Base-by-base conservation (phyloP, 1,140 invertebrate genomes). In the Acromyrmex heyeri region DNA sequence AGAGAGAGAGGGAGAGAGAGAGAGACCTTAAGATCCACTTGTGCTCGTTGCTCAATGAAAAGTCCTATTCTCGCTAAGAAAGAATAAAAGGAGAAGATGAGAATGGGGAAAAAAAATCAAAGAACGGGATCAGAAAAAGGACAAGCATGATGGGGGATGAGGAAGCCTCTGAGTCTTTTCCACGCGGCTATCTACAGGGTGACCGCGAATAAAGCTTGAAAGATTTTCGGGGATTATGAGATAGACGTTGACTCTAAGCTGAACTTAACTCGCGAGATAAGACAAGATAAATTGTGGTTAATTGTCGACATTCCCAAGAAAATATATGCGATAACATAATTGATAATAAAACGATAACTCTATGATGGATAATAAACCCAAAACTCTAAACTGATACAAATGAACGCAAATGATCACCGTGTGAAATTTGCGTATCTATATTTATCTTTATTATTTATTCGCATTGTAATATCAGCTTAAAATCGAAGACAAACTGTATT, bases 201-300 rank as follows among this genome's bases (percentile, higher is more conserved):
- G 79, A 83, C 79, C 79, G 69, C 79, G 79, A 83, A 83, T 83
- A 83, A 82, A 83, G 79, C 79, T 75, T 75, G 79, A 83, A 61
- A 75, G 79, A 83, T 83, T 83, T 83, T 83, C 69, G 79, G 69
- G 79, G 79, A 83, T 83, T 83, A 83, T 83, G 38, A 83, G 79
- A 75, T 61, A 57, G 79, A 83, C 79, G 69, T 83, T 83, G 79
- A 82, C 69, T 61, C 24, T 59, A 73, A 73, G 67, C 79, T 82
- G 48, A 82, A 82, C 79, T 73, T 82, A 82, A 61, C 67, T 27
- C 69, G 65, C 14, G 69, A 83, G 79, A 83, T 83, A 83, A 62
- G 55, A 48, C 55, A 69, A 83, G 69, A 83, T 83, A 75, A 61
- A 83, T 83, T 73, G 79, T 48, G 44, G 55, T 61, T 83, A 83